A percentile compares a stretch with the other conserved stretches of the same genome.
These are phyloP conservation scores for Lochmaea capreae DNA, from an alignment of 2,888 invertebrate genomes.

Conservation along the genomic window DNA sequence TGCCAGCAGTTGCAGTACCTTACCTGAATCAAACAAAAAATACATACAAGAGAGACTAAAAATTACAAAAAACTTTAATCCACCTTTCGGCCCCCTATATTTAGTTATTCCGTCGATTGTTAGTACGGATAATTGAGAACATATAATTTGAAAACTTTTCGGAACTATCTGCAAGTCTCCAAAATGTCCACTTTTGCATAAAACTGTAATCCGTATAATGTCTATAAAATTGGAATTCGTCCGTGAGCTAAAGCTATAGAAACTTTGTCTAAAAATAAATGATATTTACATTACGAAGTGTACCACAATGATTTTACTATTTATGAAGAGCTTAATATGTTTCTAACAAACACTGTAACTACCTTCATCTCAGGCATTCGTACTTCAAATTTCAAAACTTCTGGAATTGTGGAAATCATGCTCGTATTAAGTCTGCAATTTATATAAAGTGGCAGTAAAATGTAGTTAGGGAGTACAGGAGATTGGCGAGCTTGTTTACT, in stretches of 20 bases:
- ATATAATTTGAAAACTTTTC: no score
- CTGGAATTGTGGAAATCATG: constrained; percentile 21
- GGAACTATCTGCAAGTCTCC: no score
- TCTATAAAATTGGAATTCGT: background rate
- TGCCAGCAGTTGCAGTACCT: no score
- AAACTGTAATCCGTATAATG: no score
- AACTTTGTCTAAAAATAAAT: background rate
- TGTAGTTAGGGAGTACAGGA: constrained; percentile 15
- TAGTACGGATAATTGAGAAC: no score
- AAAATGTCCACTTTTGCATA: no score
- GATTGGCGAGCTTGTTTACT: no score
- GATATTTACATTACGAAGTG: constrained; percentile 16
- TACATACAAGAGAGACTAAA: no score
- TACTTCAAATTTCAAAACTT: constrained; percentile 25
- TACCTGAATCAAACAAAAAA: no score
- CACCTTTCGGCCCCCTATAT: no score
- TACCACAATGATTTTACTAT: constrained; percentile 17
- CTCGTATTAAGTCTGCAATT: constrained; percentile 21
- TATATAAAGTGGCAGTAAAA: constrained; percentile 15
- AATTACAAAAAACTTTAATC: no score
- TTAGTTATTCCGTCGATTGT: no score
- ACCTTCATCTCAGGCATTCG: constrained; percentile 16
- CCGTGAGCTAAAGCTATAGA: background rate
- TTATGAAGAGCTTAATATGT: constrained; percentile 20
- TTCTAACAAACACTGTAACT: constrained; percentile 22